Evolutionary conservation across 2,888 invertebrate genomes (phyloP).

Genomic region (Drymonia ruficornis): DNA sequence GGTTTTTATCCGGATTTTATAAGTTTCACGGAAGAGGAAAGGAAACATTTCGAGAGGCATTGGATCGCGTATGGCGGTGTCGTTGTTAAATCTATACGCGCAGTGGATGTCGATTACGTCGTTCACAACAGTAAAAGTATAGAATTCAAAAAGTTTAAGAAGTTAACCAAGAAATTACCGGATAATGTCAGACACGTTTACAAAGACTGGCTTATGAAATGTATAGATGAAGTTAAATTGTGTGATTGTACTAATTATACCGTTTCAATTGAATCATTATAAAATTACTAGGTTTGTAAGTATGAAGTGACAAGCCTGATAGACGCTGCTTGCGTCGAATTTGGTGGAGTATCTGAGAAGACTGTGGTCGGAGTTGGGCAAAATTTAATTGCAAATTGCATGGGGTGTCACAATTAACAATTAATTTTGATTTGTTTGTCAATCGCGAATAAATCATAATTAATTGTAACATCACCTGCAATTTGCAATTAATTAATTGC

Average conservation of each 20-base stretch:
- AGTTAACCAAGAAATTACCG: conserved; percentile 55
- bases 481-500: too few relatives aligned
- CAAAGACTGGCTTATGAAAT: conserved; percentile 69
- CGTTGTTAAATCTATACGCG: conserved; percentile 66
- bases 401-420: too few relatives aligned
- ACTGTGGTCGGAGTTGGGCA: too few relatives aligned
- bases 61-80: conserved; percentile 87
- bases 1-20: conserved; percentile 79
- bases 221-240: conserved; percentile 64
- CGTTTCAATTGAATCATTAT: conserved; percentile 55
- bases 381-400: too few relatives aligned
- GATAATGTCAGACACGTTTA: conserved; percentile 61
- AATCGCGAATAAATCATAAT: too few relatives aligned
- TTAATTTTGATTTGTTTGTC: too few relatives aligned
- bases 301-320: not conserved
- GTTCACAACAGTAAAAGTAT: conserved; percentile 63
- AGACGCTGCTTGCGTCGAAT: too few relatives aligned
- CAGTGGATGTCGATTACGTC: conserved; percentile 64
- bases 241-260: conserved; percentile 61
- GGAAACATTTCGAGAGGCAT: conserved; percentile 79
- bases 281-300: conserved; percentile 12
- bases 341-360: too few relatives aligned
- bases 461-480: too few relatives aligned
- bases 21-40: conserved; percentile 67
- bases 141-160: conserved; percentile 54